Percentiles rank a stretch among this genome's conserved stretches.
phyloP scores from a whole-genome alignment of 1,140 invertebrate genomes.

The Pogonognathellus flavescens region DNA sequence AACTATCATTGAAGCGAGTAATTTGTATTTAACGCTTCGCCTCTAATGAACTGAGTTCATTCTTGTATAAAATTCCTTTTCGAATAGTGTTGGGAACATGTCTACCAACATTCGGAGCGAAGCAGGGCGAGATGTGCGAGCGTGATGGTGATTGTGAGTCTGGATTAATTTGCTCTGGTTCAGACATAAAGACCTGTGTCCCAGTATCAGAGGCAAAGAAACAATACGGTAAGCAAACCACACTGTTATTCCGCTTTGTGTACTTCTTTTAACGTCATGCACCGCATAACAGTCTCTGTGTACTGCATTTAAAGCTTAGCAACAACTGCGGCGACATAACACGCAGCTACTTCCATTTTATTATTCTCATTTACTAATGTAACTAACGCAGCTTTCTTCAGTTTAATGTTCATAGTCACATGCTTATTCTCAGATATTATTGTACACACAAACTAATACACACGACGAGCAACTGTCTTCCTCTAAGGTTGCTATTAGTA shows the following conservation, averaged over 20 bases:
- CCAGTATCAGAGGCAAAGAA: conserved; percentile 81
- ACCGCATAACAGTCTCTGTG: background rate
- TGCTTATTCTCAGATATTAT: background rate
- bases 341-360: background rate
- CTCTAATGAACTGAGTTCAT: no score
- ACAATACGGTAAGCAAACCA: conserved; percentile 78
- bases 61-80: conserved; percentile 44
- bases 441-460: no score
- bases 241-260: background rate
- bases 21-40: no score
- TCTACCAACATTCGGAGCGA: conserved; percentile 79
- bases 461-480: no score
- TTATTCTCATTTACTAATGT: conserved; percentile 13
- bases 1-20: no score
- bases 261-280: background rate
- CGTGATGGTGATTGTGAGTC: conserved; percentile 82
- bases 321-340: background rate
- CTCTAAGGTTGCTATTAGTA: no score
- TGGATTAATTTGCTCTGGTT: conserved; percentile 77
- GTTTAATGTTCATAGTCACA: conserved; percentile 1
- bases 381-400: background rate
- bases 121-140: conserved; percentile 81
- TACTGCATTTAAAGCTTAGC: background rate
- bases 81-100: conserved; percentile 78
- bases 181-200: conserved; percentile 78